Base-by-base conservation (phyloP, 1,140 invertebrate species). In the Camponotus vicinus region DNA sequence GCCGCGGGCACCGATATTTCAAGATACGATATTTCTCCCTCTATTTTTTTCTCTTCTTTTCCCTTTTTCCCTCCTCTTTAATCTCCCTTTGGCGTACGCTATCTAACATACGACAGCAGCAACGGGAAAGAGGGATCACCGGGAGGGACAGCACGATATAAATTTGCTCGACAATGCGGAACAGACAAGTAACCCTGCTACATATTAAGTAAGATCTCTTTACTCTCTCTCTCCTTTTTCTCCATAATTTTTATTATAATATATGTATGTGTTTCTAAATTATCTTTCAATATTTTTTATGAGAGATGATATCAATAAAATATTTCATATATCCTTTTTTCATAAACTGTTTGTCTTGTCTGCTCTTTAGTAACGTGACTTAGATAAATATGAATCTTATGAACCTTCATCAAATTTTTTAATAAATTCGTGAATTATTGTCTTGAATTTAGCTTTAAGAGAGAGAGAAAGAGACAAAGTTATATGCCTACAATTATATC, bases 161-260 rank as follows among this genome's bases (percentile, higher is more conserved):
- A 83, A 83, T 83, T 75, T 83, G 69, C 79, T 75, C 79, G 79
- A 83, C 69, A 83, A 83, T 57, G 79, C 79, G 69, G 67, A 83
- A 83, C 79, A 83, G 79, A 83, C 79, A 83, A 83, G 79, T 83
- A 83, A 83, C 55, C 79, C 79, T 73, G 49, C 27, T n/a, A 61
- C 57, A 70, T 83, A 42, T 49, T 75, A 78, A 67, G 64, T 86
- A 67, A 79, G 40, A 80, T 78, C 45, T 61, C 67, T 45, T 27
- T 34, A 61, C 27, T 45, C 52, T 73, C n/a, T 34, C 57, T 71
- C 63, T 45, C 49, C 37, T 42, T 63, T 63, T 76, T 45, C 59
- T 70, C 52, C 13, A 11, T 21, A 40, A 73, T 80, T 79, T 21
- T 79, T 86, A 64, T 67, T n/a, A 45, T 49, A 45, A 45, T 59